Evolutionary conservation across 30 jellyfish, hydroid and myxozoan species (phyloP).

Genomic region (Aurelia aurita): DNA sequence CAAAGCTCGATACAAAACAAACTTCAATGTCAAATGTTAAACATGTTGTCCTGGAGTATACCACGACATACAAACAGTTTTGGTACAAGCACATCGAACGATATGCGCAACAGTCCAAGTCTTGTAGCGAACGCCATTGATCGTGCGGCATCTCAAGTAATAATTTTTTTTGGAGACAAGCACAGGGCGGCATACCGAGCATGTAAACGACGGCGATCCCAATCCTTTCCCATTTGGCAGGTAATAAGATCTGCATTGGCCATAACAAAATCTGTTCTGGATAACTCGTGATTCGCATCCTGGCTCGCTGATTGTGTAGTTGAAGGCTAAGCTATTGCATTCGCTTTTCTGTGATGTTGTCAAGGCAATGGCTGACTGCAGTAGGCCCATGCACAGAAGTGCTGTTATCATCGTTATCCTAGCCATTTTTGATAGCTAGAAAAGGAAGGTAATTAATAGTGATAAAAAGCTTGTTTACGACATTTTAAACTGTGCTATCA

Average conservation of each 20-base stretch:
- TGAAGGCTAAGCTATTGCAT: constrained; percentile 48
- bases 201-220: constrained; percentile 17
- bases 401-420: not conserved
- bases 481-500: too few species aligned
- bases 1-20: too few species aligned
- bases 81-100: constrained; percentile 6
- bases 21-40: too few species aligned
- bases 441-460: not conserved
- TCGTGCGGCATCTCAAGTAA: constrained; percentile 34
- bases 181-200: constrained; percentile 54
- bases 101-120: constrained; percentile 10
- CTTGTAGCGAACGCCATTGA: constrained; percentile 4
- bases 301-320: constrained; percentile 20
- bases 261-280: constrained; percentile 58
- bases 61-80: constrained; percentile 33
- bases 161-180: not conserved
- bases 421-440: constrained; percentile 8
- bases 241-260: constrained; percentile 53
- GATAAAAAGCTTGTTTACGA: too few species aligned
- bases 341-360: not conserved
- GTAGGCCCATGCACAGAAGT: not conserved
- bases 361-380: not conserved
- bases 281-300: constrained; percentile 54
- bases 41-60: not conserved
- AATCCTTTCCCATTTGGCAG: constrained; percentile 26